Evolutionary conservation across 2,888 invertebrate genomes (phyloP).

Genomic region (Diadegma fenestrale): DNA sequence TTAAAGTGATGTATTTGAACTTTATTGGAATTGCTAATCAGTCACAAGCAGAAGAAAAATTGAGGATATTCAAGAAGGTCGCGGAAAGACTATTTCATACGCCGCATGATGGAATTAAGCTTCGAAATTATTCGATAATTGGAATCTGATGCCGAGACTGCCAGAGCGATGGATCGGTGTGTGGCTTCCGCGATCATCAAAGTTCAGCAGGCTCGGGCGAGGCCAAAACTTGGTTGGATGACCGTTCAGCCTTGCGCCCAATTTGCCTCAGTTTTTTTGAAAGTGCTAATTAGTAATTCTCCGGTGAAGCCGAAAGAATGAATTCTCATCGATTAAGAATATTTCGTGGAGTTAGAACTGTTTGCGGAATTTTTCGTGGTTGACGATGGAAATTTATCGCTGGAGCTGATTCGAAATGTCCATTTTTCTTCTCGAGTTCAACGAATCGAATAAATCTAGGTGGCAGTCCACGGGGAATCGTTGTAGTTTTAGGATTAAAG

Average conservation of each 20-base stretch:
- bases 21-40: background rate
- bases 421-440: background rate
- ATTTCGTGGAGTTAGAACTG: background rate
- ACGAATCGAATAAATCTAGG: constrained; percentile 6
- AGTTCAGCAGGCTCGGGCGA: too few relatives aligned
- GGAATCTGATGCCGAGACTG: too few relatives aligned
- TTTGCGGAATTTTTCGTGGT: too few relatives aligned
- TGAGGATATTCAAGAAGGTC: background rate
- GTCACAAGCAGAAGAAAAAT: background rate
- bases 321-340: background rate
- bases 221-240: too few relatives aligned
- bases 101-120: background rate
- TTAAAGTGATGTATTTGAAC: background rate
- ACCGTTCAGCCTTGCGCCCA: too few relatives aligned
- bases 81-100: background rate
- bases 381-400: background rate
- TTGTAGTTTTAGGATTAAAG: constrained; percentile 45
- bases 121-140: background rate
- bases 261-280: too few relatives aligned
- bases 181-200: too few relatives aligned
- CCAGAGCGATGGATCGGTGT: too few relatives aligned
- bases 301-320: background rate
- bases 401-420: background rate
- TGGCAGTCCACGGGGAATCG: constrained; percentile 3
- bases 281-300: background rate